phyloP scores from a whole-genome alignment of 2,113 vertebrate species.

The Mirza zaza region DNA sequence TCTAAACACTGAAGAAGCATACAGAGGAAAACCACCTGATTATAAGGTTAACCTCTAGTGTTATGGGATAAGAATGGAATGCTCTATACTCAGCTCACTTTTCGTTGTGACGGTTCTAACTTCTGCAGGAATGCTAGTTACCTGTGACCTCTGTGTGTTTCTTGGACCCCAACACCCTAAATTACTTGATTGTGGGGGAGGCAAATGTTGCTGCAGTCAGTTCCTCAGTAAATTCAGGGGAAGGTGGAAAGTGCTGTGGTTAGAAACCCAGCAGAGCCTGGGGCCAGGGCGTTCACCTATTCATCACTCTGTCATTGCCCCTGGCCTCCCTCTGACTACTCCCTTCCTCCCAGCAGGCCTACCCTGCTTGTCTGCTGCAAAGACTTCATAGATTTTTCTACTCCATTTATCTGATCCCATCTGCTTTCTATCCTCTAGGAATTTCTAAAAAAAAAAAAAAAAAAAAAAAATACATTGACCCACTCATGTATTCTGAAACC shows the following conservation, averaged over 20 bases:
- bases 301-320: neutral
- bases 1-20: neutral
- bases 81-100: too few species aligned
- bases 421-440: slow-evolving; percentile 53
- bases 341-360: neutral
- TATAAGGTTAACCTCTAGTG: neutral
- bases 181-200: neutral
- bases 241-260: neutral
- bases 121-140: neutral
- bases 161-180: neutral
- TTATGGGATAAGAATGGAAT: neutral
- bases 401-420: slow-evolving; percentile 36
- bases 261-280: neutral
- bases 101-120: neutral
- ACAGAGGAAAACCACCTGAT: neutral
- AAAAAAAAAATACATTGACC: neutral
- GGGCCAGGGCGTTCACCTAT: neutral
- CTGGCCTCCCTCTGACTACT: neutral
- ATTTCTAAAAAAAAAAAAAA: neutral
- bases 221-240: neutral
- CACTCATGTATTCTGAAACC: slow-evolving; percentile 4
- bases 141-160: neutral
- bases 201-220: neutral
- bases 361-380: neutral
- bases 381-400: neutral